phyloP scores from a whole-genome alignment of 92 coral and sea anemone species.

The Muricea muricata region DNA sequence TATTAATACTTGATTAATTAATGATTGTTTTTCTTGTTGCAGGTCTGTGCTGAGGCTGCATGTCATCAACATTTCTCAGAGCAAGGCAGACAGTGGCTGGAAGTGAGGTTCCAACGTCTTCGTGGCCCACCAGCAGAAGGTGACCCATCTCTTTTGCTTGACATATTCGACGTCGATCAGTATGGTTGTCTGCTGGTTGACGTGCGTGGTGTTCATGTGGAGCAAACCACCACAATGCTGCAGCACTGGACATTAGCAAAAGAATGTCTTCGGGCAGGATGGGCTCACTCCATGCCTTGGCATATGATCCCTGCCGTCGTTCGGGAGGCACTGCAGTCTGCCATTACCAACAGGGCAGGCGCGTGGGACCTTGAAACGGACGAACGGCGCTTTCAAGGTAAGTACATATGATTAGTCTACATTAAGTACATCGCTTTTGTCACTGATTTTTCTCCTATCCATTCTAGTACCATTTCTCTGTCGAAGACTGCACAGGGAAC shows the following conservation, averaged over 20 bases:
- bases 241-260: not conserved
- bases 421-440: too few species aligned
- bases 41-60: not conserved
- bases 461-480: not conserved
- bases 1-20: too few species aligned
- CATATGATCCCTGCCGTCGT: too few species aligned
- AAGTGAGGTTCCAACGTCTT: not conserved
- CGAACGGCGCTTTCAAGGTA: not conserved
- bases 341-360: not conserved
- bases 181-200: not conserved
- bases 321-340: not conserved
- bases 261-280: not conserved
- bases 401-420: not conserved
- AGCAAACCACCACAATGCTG: not conserved
- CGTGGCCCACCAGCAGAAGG: not conserved
- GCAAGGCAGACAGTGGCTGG: constrained; percentile 10
- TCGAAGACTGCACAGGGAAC: too few species aligned
- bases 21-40: too few species aligned
- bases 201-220: not conserved
- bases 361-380: constrained; percentile 2
- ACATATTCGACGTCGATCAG: not conserved
- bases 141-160: not conserved
- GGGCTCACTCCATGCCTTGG: not conserved
- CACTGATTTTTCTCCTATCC: too few species aligned
- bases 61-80: constrained; percentile 3